Evolutionary conservation across 2,888 invertebrate genomes (phyloP).

Genomic region (Antheraea yamamai): DNA sequence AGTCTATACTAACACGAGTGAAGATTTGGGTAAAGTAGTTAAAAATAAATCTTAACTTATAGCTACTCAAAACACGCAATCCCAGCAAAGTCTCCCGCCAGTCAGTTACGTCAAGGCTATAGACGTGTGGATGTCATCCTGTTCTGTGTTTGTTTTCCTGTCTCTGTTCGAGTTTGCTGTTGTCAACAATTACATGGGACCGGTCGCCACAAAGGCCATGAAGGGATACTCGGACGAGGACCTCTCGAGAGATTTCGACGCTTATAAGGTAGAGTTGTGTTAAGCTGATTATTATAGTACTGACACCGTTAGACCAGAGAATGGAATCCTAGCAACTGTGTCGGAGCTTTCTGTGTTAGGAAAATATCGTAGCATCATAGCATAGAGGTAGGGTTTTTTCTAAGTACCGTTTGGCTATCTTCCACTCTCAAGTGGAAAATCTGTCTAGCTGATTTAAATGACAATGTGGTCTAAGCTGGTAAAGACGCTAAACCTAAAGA

Average conservation of each 20-base stretch:
- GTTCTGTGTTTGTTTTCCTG: slow-evolving; percentile 95
- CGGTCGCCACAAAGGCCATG: slow-evolving; percentile 93
- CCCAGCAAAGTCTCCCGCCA: slow-evolving; percentile 93
- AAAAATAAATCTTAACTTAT: slow-evolving; percentile 27
- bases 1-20: no score
- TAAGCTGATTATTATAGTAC: no score
- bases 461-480: no score
- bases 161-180: slow-evolving; percentile 95
- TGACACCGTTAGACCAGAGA: no score
- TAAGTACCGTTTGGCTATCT: no score
- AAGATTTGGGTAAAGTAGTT: not conserved
- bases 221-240: slow-evolving; percentile 95
- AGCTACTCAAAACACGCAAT: slow-evolving; percentile 96
- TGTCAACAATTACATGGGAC: slow-evolving; percentile 94
- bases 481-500: no score
- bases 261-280: slow-evolving; percentile 84
- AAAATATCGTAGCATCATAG: no score
- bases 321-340: no score
- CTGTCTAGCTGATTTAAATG: no score
- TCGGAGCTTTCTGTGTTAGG: no score
- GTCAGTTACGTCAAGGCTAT: slow-evolving; percentile 97
- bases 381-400: no score
- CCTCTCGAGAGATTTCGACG: slow-evolving; percentile 85
- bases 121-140: slow-evolving; percentile 96
- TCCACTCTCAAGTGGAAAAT: no score